phyloP scores from a whole-genome alignment of 92 coral and sea anemone genomes.

The Micromussa lordhowensis region DNA sequence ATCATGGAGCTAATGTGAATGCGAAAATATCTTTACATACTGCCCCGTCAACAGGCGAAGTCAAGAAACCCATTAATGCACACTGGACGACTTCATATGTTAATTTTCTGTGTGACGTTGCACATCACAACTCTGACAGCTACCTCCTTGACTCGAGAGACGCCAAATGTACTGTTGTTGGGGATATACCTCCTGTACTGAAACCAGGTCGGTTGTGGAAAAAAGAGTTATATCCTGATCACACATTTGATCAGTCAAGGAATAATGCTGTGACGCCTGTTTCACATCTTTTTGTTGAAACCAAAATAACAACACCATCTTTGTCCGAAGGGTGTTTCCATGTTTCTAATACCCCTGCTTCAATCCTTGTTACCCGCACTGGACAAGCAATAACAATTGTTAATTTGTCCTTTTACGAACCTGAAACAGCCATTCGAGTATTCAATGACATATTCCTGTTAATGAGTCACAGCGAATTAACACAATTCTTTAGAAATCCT shows the following conservation, averaged over 20 bases:
- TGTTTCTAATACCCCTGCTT: constrained; percentile 13
- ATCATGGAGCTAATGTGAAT: constrained; percentile 58
- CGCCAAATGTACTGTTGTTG: constrained; percentile 51
- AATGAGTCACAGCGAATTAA: constrained; percentile 50
- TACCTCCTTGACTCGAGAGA: constrained; percentile 59
- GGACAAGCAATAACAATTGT: constrained; percentile 60
- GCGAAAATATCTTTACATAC: constrained; percentile 66
- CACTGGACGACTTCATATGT: constrained; percentile 70
- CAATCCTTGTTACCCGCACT: constrained; percentile 47
- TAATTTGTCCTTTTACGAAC: constrained; percentile 55
- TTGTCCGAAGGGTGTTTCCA: constrained; percentile 42
- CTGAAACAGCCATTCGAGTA: constrained; percentile 49
- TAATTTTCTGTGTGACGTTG: constrained; percentile 60
- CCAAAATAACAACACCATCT: constrained; percentile 24
- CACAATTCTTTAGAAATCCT: constrained; percentile 52
- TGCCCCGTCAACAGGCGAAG: constrained; percentile 63
- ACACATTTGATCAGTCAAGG: constrained; percentile 60
- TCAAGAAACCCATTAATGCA: constrained; percentile 45
- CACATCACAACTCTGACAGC: constrained; percentile 39
- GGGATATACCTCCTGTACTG: constrained; percentile 61
- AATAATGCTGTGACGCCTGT: constrained; percentile 62
- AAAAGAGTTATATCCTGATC: constrained; percentile 59
- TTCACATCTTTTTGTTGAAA: constrained; percentile 65
- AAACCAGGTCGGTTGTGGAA: constrained; percentile 69
- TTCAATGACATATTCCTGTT: constrained; percentile 60